phyloP scores from a whole-genome alignment of 2,113 vertebrate species.

The Coryphaenoides rupestris region DNA sequence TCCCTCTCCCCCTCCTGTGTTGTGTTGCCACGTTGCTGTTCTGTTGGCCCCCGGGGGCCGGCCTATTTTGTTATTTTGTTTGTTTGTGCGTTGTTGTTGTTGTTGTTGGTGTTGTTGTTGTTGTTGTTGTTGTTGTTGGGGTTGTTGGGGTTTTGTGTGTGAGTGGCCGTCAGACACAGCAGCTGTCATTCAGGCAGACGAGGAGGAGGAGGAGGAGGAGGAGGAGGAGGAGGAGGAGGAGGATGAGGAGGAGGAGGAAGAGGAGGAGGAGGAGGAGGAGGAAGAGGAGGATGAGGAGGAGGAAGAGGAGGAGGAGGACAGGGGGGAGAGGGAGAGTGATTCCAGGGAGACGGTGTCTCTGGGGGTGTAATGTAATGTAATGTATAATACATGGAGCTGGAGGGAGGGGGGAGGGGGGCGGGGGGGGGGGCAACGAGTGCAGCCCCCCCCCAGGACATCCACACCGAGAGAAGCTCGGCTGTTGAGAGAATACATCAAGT shows the following conservation, averaged over 20 bases:
- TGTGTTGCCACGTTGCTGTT: constrained; percentile 16
- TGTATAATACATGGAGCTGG: constrained; percentile 61
- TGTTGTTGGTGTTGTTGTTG: no score
- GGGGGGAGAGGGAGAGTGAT: constrained; percentile 36
- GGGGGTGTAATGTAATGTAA: no score
- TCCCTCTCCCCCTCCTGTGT: no score
- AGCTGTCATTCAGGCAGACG: constrained; percentile 42
- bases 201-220: constrained; percentile 20
- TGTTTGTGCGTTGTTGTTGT: constrained; percentile 25
- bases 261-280: constrained; percentile 23
- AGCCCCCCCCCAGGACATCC: constrained; percentile 46
- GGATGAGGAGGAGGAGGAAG: constrained; percentile 33
- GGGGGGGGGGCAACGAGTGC: constrained; percentile 58
- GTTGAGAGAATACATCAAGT: no score
- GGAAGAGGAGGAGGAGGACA: constrained; percentile 21
- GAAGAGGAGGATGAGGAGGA: constrained; percentile 28
- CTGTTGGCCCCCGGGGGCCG: constrained; percentile 29
- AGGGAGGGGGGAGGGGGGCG: constrained; percentile 39
- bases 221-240: constrained; percentile 23
- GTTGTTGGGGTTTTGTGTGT: constrained; percentile 29
- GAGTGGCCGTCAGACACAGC: constrained; percentile 26
- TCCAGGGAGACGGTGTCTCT: constrained; percentile 55
- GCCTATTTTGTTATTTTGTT: constrained; percentile 50
- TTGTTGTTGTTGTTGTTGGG: constrained; percentile 44
- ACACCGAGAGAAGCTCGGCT: constrained; percentile 36